Conservation (phyloP, 2,888 invertebrate species). For the Sphaeridia pumilis region DNA sequence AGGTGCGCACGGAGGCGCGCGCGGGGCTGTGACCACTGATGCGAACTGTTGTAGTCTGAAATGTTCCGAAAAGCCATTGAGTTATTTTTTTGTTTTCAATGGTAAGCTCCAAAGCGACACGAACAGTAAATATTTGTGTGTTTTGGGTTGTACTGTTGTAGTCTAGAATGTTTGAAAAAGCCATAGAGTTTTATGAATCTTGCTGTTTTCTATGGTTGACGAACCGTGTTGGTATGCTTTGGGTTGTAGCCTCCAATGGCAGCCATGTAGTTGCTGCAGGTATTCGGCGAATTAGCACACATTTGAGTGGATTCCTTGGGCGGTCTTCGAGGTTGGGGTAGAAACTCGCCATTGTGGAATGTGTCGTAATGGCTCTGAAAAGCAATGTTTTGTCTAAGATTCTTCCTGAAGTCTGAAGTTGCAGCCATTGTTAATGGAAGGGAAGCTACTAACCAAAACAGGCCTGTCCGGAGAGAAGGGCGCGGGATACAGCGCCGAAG, state of each 20-base stretch:
- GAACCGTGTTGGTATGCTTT: neutral
- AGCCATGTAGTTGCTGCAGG: neutral
- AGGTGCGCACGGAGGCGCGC: neutral
- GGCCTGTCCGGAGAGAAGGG: neutral
- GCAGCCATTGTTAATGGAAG: neutral
- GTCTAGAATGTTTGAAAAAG: no score
- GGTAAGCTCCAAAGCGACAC: no score
- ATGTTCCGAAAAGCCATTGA: no score
- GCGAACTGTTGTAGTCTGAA: neutral
- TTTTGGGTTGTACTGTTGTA: no score
- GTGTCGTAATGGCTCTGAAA: neutral
- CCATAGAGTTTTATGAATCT: no score
- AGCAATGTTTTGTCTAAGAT: neutral
- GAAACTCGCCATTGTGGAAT: neutral
- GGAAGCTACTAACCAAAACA: neutral
- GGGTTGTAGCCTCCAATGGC: neutral
- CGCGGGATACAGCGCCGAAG: neutral
- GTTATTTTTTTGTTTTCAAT: no score
- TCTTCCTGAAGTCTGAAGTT: no score
- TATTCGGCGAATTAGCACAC: neutral
- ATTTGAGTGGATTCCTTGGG: neutral
- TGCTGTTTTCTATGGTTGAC: no score
- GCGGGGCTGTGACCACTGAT: constrained; percentile 1
- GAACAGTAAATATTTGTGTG: no score
- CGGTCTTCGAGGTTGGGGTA: neutral